Evolutionary conservation across 2,797 vertebrate genomes (phyloP).

Genomic region (Vireo griseus): DNA sequence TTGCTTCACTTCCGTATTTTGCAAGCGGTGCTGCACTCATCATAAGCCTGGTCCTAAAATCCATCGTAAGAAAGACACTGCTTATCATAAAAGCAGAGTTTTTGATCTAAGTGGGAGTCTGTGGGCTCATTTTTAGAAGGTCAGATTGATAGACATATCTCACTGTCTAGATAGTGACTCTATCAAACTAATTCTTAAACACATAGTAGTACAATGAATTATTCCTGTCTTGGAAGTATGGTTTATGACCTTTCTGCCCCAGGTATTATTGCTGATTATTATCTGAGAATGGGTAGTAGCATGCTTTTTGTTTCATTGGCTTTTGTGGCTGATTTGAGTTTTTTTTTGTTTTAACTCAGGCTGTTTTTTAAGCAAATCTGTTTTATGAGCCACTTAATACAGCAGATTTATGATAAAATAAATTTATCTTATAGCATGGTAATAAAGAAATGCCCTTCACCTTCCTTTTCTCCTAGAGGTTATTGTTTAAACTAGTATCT

Average conservation of each 20-base stretch:
- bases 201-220: conserved; percentile 67
- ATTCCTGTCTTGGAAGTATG: conserved; percentile 62
- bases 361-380: conserved; percentile 27
- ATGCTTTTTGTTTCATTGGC: conserved; percentile 31
- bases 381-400: conserved; percentile 5
- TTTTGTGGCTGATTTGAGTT: neutral
- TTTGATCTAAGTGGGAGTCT: conserved; percentile 35
- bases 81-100: neutral
- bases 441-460: neutral
- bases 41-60: neutral
- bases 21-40: neutral
- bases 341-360: neutral
- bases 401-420: neutral
- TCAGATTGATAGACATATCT: conserved; percentile 67
- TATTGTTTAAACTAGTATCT: neutral
- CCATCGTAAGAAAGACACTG: neutral
- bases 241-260: conserved; percentile 67
- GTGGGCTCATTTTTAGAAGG: conserved; percentile 60
- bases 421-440: neutral
- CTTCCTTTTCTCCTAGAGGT: neutral
- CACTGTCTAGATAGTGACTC: conserved; percentile 60
- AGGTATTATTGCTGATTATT: conserved; percentile 72
- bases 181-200: conserved; percentile 71
- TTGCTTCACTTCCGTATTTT: neutral
- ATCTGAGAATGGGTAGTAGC: conserved; percentile 54